These are phyloP conservation scores for Agrochola lota DNA, from an alignment of 2,888 invertebrate genomes.

Conservation along the genomic window DNA sequence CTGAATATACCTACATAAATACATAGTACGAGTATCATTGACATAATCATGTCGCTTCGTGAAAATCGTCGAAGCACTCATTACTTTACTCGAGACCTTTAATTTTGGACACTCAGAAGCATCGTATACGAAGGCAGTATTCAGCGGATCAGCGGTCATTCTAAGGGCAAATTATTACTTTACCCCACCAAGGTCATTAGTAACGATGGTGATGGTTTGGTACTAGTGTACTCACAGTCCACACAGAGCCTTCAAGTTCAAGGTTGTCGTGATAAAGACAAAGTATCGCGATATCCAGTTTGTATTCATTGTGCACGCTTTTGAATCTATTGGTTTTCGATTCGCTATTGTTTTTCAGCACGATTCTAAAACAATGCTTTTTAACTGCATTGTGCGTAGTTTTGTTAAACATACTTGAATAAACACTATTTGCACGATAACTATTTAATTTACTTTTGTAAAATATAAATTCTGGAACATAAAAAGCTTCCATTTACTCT, in stretches of 20 bases:
- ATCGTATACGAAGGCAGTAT: slow-evolving; percentile 10
- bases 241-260: slow-evolving; percentile 47
- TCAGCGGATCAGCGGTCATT: slow-evolving; percentile 46
- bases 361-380: background rate
- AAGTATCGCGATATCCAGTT: slow-evolving; percentile 30
- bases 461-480: background rate
- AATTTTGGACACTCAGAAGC: slow-evolving; percentile 28
- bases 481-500: background rate
- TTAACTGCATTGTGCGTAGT: background rate
- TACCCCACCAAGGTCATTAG: slow-evolving; percentile 40
- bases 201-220: slow-evolving; percentile 43
- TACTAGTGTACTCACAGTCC: slow-evolving; percentile 22
- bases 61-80: background rate
- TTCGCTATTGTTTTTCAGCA: slow-evolving; percentile 8
- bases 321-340: slow-evolving; percentile 17
- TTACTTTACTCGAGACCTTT: slow-evolving; percentile 17
- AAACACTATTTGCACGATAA: background rate
- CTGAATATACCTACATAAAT: background rate
- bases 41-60: background rate
- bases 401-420: background rate
- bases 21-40: background rate
- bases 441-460: background rate
- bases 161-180: slow-evolving; percentile 38
- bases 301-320: slow-evolving; percentile 26
- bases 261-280: slow-evolving; percentile 35